Evolutionary conservation across 1,140 invertebrate species (phyloP), one percentile per base, ranked within the genome.

Genomic region (Anastrepha ludens): DNA sequence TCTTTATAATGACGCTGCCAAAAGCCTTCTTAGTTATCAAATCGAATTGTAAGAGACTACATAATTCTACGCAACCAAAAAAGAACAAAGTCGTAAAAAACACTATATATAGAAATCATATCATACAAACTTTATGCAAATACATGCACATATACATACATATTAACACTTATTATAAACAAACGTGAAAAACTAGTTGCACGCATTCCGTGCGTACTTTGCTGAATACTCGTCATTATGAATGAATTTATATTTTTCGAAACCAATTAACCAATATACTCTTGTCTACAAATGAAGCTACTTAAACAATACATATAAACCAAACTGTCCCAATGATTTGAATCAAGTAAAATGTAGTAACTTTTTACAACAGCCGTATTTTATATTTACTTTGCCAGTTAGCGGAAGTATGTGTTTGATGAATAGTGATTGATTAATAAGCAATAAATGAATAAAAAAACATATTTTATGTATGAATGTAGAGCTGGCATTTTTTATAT

Each of bases 31-130:
- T 44, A 55, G 74, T 81, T 81, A 55, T 55, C 74, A n/a, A 20
- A 81, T 81, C 47, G 74, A 81, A 81, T 55, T 29, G 7, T 81
- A 81, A 81, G 74, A 55, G 74, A 29, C 74, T 81, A 81, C 74
- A 29, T 55, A 55, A 81, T 20, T 20, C 74, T 58, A 81, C 17
- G n/a, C 15, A 17, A 74, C 13, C 70, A 78, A 67, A 67, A 8
- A 50, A 50, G 70, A 78, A 78, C 74, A 58, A 58, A 81, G 47
- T 81, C 70, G n/a, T 62, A 55, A 2, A 29, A 81, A 9, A 15
- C 44, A 47, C 15, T 47, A 17, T 15, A 17, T 29, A 74, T 41
- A 39, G 2, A 70, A 41, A 74, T 47, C 29, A 29, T 29, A 29
- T 29, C 29, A 47, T 81, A 81, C 4, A 70, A 6, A 55, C 17